phyloP scores from a whole-genome alignment of 2,888 invertebrate species.

The Lagria hirta region DNA sequence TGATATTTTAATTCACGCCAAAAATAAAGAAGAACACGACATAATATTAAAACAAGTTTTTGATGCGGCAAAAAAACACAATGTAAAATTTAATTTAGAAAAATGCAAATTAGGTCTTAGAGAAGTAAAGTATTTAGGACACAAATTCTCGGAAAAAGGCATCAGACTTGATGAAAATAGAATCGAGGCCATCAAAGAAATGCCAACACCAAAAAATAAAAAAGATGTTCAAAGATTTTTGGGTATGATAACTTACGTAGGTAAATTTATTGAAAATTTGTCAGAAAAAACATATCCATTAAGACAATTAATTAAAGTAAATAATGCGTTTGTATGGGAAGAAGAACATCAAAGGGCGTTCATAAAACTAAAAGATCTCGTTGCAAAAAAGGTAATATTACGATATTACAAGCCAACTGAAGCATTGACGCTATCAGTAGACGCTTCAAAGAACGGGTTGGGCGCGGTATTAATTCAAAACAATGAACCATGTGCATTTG shows the following conservation, averaged over 20 bases:
- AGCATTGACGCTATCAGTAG: constrained; percentile 27
- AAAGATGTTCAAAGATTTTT: constrained; percentile 37
- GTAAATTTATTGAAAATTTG: constrained; percentile 28
- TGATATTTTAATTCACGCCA: constrained; percentile 26
- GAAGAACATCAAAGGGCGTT: constrained; percentile 23
- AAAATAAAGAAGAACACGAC: constrained; percentile 24
- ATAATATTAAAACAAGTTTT: constrained; percentile 28
- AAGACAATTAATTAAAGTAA: constrained; percentile 25
- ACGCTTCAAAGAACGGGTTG: constrained; percentile 29
- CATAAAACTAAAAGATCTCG: constrained; percentile 20
- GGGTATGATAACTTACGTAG: constrained; percentile 38
- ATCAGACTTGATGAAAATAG: constrained; percentile 29
- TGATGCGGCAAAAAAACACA: constrained; percentile 24
- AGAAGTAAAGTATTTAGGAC: constrained; percentile 32
- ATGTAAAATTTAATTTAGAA: constrained; percentile 32
- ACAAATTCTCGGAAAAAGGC: constrained; percentile 28
- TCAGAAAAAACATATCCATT: constrained; percentile 24
- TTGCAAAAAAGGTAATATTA: constrained; percentile 20
- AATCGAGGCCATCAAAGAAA: constrained; percentile 30
- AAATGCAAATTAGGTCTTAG: constrained; percentile 32
- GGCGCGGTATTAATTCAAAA: constrained; percentile 38
- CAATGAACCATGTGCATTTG: constrained; percentile 31
- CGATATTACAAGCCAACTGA: constrained; percentile 18
- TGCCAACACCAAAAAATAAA: constrained; percentile 32
- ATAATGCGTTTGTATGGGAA: constrained; percentile 28